Percentiles rank a stretch among this genome's conserved stretches.
phyloP scores from a whole-genome alignment of 2,797 vertebrate species.

The Myiotriccus ornatus region DNA sequence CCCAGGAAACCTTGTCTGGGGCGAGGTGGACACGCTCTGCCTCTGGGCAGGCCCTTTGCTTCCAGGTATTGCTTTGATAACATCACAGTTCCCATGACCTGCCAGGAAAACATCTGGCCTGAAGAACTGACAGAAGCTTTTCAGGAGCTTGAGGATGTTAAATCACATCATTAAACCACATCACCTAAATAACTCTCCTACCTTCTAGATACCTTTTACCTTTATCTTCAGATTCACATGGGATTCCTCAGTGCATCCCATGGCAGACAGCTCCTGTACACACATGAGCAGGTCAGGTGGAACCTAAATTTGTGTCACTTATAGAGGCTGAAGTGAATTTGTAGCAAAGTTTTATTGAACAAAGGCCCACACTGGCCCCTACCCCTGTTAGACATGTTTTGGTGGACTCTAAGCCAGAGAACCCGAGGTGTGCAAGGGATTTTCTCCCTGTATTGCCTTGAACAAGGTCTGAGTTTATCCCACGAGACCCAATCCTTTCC shows the following conservation, averaged over 20 bases:
- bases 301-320: background rate
- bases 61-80: background rate
- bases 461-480: background rate
- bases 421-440: background rate
- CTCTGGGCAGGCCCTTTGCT: slow-evolving; percentile 6
- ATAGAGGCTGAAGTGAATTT: background rate
- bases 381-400: background rate
- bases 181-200: background rate
- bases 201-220: background rate
- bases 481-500: background rate
- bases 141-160: background rate
- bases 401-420: background rate
- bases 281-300: background rate
- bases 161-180: background rate
- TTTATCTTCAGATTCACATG: background rate
- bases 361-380: background rate
- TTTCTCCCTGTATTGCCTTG: background rate
- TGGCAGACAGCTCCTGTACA: background rate
- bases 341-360: background rate
- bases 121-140: background rate
- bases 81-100: background rate
- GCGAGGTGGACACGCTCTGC: background rate
- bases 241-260: background rate
- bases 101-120: background rate
- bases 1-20: slow-evolving; percentile 2